phyloP scores from a whole-genome alignment of 2,797 vertebrate species.

The Luscinia luscinia region DNA sequence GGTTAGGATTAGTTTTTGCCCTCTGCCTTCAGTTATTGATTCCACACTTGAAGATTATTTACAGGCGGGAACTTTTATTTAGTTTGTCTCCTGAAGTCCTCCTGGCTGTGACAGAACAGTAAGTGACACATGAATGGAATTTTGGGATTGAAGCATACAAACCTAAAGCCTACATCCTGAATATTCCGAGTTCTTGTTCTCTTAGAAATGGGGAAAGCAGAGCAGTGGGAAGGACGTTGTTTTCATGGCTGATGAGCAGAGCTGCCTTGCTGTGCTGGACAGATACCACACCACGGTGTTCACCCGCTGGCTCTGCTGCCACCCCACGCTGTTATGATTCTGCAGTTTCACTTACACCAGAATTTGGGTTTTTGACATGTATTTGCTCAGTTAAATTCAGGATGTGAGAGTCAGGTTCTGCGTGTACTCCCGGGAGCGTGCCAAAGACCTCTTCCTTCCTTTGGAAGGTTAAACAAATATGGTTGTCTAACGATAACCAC shows the following conservation, averaged over 20 bases:
- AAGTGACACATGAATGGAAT: background rate
- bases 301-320: background rate
- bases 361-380: background rate
- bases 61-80: background rate
- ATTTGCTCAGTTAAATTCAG: slow-evolving; percentile 29
- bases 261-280: background rate
- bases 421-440: background rate
- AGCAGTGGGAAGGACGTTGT: background rate
- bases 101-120: background rate
- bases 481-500: slow-evolving; percentile 15
- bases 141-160: background rate
- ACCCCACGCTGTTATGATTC: background rate
- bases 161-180: background rate
- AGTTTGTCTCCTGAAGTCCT: background rate
- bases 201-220: background rate
- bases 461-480: slow-evolving; percentile 59
- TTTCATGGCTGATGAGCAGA: background rate
- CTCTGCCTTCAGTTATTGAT: background rate
- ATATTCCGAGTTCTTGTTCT: background rate
- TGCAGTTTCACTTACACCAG: background rate
- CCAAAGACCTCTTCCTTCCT: slow-evolving; percentile 63
- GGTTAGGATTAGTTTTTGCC: background rate
- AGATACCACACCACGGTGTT: rapidly evolving
- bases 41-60: background rate
- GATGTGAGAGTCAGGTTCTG: slow-evolving; percentile 50